Percentiles rank a stretch among this genome's conserved stretches.
These are phyloP conservation scores for Sebastes baramenuke DNA, from an alignment of 2,797 vertebrate species.

Conservation along the genomic window DNA sequence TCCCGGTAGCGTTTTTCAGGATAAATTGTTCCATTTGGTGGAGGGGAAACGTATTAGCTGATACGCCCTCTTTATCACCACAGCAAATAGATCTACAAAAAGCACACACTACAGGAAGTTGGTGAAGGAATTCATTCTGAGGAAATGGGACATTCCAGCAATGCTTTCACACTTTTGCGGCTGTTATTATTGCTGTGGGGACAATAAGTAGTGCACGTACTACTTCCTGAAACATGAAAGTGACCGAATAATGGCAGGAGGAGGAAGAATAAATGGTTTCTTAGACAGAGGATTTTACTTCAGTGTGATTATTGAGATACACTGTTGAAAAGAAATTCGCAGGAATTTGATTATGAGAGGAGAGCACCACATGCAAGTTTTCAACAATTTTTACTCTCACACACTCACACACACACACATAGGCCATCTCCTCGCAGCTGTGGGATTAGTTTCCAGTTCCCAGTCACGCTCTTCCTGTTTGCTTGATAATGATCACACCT, in stretches of 20 bases:
- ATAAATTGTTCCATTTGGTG: slow-evolving; percentile 62
- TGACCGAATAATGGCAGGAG: slow-evolving; percentile 25
- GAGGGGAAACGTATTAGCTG: slow-evolving; percentile 65
- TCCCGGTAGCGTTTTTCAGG: slow-evolving; percentile 48
- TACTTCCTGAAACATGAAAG: slow-evolving; percentile 79
- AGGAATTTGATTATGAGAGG: slow-evolving; percentile 60
- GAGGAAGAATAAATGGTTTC: slow-evolving; percentile 45
- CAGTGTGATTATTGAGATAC: slow-evolving; percentile 23
- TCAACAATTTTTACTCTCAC: slow-evolving; percentile 56
- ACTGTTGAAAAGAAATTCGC: slow-evolving; percentile 35
- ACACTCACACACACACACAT: slow-evolving; percentile 23
- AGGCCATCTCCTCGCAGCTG: slow-evolving; percentile 71
- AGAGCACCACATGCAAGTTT: slow-evolving; percentile 50
- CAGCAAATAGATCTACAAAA: slow-evolving; percentile 65
- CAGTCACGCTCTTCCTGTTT: slow-evolving; percentile 83
- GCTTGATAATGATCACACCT: slow-evolving; percentile 84
- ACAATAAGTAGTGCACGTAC: slow-evolving; percentile 65
- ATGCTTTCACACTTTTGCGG: slow-evolving; percentile 73
- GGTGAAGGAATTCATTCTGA: slow-evolving; percentile 69
- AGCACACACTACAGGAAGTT: slow-evolving; percentile 75
- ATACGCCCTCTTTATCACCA: slow-evolving; percentile 75
- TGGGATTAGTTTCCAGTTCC: slow-evolving; percentile 82
- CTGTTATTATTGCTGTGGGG: slow-evolving; percentile 65
- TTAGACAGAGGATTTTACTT: slow-evolving; percentile 56
- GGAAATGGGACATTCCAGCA: slow-evolving; percentile 82